Base-by-base conservation (phyloP, 1,140 invertebrate species). In the Danaus plexippus region DNA sequence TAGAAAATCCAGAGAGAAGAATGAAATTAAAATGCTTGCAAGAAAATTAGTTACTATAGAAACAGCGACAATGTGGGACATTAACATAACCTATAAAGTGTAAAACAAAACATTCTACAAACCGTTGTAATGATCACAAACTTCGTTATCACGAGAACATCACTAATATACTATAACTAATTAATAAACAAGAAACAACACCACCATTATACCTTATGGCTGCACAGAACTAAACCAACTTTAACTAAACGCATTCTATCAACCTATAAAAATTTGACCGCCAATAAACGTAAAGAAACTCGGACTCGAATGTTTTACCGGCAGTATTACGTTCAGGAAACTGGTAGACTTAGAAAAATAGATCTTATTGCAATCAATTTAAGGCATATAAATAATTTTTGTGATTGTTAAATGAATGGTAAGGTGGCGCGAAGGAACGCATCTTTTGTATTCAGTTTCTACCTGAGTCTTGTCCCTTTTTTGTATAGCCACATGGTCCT, bases 401-500 rank as follows among this genome's bases (percentile, higher is more conserved):
- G 32, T 22, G 15, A 56, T 32, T 9, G 63, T 53, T 56, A 47
- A 47, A 13, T 11, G 42, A 15, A 52, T 48, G 41, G 64, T 63
- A 42, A 43, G 15, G 41, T 57, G 44, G 64, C 45, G 60, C 47
- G 57, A 71, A 63, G 67, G 71, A 74, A 74, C 72, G 67, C 71
- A 73, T 78, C 81, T 77, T 81, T 82, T 80, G 73, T 84, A 71
- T 75, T 78, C 70, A 67, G 62, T 79, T 75, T 77, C 73, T 85
- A 85, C 81, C 81, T 85, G 81, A 64, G 71, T 70, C 66, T 71
- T 67, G 70, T 74, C 77, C 77, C 71, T 85, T 80, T 85, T 84
- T 82, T 81, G 61, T 70, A 56, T 59, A 64, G 59, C 62, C 60
- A 63, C 65, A 69, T 66, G 61, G 45, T 56, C 54, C 11, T 58